Percentiles rank a stretch among this genome's conserved stretches.
Conservation (phyloP, 2,113 vertebrate species). For the Otocyon megalotis region DNA sequence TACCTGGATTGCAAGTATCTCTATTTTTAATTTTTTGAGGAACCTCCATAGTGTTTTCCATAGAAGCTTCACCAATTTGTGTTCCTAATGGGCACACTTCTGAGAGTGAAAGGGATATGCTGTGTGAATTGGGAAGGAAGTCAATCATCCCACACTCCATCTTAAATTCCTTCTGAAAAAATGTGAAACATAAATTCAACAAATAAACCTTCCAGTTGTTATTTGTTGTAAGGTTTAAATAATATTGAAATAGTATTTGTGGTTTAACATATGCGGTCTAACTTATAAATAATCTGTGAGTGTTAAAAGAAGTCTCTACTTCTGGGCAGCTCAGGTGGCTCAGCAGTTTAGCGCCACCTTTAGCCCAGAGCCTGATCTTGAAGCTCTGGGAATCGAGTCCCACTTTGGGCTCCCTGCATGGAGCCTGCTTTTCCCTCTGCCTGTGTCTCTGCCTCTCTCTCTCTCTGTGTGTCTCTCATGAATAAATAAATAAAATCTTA, state of each 20-base stretch:
- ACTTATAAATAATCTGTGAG: background rate
- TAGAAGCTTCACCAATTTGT: background rate
- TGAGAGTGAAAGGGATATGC: background rate
- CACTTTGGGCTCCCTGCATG: no score
- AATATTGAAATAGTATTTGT: background rate
- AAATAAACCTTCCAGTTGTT: background rate
- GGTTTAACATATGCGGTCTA: background rate
- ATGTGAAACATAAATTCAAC: background rate
- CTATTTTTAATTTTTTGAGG: background rate
- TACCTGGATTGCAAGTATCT: background rate
- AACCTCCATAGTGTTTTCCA: background rate
- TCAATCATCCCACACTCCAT: background rate
- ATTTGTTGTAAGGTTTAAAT: background rate
- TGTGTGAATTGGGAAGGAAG: background rate
- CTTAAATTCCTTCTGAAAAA: background rate
- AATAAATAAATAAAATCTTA: no score
- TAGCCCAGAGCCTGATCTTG: no score
- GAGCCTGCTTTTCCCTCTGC: no score
- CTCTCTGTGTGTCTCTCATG: no score
- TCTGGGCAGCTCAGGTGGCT: no score
- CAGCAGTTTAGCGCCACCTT: no score
- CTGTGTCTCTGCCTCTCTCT: no score
- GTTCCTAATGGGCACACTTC: background rate
- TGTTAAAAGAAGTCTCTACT: background rate
- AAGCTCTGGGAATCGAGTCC: no score